Conservation (phyloP, 2,797 vertebrate genomes). For the Xiphophorus birchmanni region DNA sequence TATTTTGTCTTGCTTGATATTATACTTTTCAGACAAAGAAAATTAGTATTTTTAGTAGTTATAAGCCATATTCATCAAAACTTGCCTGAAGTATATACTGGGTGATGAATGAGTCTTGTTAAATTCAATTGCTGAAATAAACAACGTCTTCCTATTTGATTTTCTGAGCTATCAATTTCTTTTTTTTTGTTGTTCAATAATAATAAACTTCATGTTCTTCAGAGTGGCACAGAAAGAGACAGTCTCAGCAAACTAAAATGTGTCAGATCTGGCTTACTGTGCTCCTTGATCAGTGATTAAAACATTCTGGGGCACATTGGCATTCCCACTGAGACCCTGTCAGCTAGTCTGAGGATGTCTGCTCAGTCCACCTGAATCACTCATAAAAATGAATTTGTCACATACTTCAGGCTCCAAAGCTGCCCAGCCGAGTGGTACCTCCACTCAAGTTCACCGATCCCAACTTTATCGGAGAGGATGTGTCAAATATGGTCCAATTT, state of each 20-base stretch:
- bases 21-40: not conserved
- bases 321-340: constrained; percentile 50
- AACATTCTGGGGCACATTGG: constrained; percentile 61
- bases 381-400: constrained; percentile 68
- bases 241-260: constrained; percentile 32
- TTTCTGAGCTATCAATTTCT: not conserved
- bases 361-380: constrained; percentile 64
- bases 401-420: constrained; percentile 52
- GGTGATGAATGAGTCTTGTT: not conserved
- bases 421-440: constrained; percentile 47
- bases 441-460: constrained; percentile 56
- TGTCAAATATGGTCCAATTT: constrained; percentile 59
- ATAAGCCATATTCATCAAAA: not conserved
- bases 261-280: constrained; percentile 35
- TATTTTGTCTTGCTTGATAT: not conserved
- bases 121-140: not conserved
- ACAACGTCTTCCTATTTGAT: not conserved
- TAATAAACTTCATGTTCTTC: not conserved
- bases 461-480: constrained; percentile 57
- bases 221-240: constrained; percentile 32
- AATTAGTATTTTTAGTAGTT: not conserved
- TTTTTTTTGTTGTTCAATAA: not conserved
- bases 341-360: constrained; percentile 50
- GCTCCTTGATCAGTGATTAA: constrained; percentile 64
- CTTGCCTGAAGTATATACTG: not conserved